A percentile compares a stretch with the other conserved stretches of the same genome.
Evolutionary conservation across 2,888 invertebrate species (phyloP).

Genomic region (Hirtodrosophila trivittata): DNA sequence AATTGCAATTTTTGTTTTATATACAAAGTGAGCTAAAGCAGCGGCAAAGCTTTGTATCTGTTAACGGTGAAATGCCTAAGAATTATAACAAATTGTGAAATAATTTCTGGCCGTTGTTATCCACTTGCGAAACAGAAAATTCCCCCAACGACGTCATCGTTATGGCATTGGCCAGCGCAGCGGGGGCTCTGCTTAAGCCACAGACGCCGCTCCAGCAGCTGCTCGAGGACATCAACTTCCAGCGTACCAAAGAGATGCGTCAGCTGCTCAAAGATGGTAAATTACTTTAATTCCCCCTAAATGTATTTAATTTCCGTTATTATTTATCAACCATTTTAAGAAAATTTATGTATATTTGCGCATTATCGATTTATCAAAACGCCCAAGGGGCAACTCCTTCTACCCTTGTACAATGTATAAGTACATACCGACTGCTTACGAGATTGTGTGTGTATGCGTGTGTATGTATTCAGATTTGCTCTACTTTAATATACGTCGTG

Average conservation of each 20-base stretch:
- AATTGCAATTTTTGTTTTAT: constrained; percentile 5
- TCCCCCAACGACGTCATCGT: constrained; percentile 26
- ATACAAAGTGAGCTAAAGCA: constrained; percentile 7
- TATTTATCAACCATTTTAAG: background rate
- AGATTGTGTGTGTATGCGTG: constrained; percentile 18
- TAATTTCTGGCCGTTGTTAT: constrained; percentile 20
- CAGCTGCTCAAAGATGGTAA: constrained; percentile 94
- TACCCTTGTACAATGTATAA: constrained; percentile 23
- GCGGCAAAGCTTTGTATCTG: background rate
- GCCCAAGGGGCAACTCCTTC: constrained; percentile 52
- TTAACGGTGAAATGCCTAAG: constrained; percentile 10
- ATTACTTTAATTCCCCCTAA: constrained; percentile 32
- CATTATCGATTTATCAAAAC: constrained; percentile 78
- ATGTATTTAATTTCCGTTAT: background rate
- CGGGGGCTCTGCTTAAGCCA: constrained; percentile 81
- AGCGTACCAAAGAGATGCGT: constrained; percentile 95
- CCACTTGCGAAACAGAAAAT: constrained; percentile 17
- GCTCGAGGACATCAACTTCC: constrained; percentile 95
- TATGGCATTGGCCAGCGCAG: constrained; percentile 82
- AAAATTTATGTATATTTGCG: constrained; percentile 79
- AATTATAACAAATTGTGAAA: constrained; percentile 53
- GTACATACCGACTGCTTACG: constrained; percentile 17
- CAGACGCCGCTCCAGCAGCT: constrained; percentile 92
- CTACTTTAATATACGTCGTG: constrained; percentile 30
- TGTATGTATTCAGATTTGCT: constrained; percentile 43